Evolutionary conservation across 2,113 vertebrate species (phyloP), one percentile per base, ranked within the genome.

Genomic region (Rhinogobius similis): DNA sequence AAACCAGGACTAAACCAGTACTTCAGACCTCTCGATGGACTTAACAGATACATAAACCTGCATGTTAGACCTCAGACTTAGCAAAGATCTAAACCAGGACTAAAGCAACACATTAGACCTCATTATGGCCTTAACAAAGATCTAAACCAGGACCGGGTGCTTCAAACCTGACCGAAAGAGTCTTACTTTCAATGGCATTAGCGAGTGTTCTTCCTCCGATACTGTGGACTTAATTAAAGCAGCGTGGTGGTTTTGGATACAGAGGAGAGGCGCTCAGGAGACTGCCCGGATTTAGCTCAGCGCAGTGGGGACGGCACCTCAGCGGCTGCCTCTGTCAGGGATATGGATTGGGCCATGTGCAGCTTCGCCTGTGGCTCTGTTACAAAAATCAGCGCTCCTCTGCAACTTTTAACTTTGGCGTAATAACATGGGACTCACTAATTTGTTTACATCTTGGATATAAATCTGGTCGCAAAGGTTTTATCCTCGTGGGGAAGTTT

Each of bases 221-320:
- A 56, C 46, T 70, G 65, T 27, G 56, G 75, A 79, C 72, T 73
- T 83, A 76, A 79, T 79, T 76, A 83, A 83, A 73, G 65, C 27
- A 48, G 55, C 72, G 20, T 10, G 36, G 67, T 52, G 52, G 70
- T 68, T 44, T 66, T 73, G 59, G 65, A 78, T 77, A 53, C 58
- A 41, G 36, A 24, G 62, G 21, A 21, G 36, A 63, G 38, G 38
- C 24, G 62, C 62, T 63, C 62, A 41, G 62, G 62, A 63, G 62
- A 63, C 21, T 14, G 21, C n/a, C 38, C 39, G 43, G 36, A 63
- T 63, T 63, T 63, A 63, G 62, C 62, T 61, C 18, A 16, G n/a
- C 21, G 21, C 62, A 63, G 62, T 18, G 62, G 39, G 38, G 38
- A 39, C 23, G 11, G 39, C 61, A 62, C 61, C 61, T 38, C 36